Base-by-base conservation (phyloP, 2,888 invertebrate species). In the Hyalella azteca region DNA sequence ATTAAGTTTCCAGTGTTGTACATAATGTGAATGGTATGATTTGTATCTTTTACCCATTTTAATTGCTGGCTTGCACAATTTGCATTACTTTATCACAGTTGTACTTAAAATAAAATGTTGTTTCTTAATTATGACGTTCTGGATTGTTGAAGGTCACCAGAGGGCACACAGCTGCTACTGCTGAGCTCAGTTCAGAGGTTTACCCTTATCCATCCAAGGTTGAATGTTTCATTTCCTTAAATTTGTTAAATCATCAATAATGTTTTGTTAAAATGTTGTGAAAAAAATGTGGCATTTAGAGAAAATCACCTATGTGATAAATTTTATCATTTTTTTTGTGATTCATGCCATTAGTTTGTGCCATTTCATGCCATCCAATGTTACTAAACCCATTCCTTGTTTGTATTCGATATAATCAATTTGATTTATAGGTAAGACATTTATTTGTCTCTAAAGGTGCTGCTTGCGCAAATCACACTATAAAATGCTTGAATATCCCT, bases 141-240 rank as follows among this genome's bases (percentile, higher is more conserved):
- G 32, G 15, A n/a, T 19, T 13, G 7, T 59, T 49, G 1, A 50
- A 83, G 83, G 83, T 81, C 83, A n/a, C 83, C 83, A 2, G 83
- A 83, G 76, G 83, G 83, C 13, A 77, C 77, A 3, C 80, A 80
- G 50, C 66, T 83, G 13, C 75, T 83, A 73, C 79, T 79, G 0
- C 66, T 80, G 29, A 76, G 80, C 49, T 78, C 79, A 19, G 81
- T 79, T 50, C 39, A 48, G 26, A 81, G 76, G 36, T 50, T 83
- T 36, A 66, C 29, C n/a, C 19, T 66, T 0, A 36, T 66, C 13
- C 7, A 32, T 13, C 32, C 36, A 32, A 36, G 19, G 15, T 36
- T 36, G 66, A 66, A 36, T 19, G 9, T 9, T 36, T 36, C 19
- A 7, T 36, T 66, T 19, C 36, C 7, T 36, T 19, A 66, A 36